Conservation (phyloP, 2,888 invertebrate genomes). For the Seladonia tumulorum region DNA sequence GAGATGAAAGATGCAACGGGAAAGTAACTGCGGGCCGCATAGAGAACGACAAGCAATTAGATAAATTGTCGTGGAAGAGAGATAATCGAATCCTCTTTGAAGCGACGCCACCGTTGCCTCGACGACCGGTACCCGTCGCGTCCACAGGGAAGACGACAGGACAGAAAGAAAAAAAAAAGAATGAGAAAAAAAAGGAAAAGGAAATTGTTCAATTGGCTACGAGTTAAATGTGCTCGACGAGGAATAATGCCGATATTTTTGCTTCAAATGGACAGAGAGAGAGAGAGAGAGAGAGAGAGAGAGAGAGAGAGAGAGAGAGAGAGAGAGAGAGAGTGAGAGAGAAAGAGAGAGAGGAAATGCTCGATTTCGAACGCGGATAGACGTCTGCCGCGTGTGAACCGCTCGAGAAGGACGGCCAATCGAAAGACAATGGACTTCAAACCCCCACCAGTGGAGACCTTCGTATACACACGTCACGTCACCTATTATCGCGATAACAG, state of each 20-base stretch:
- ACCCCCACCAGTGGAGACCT: slow-evolving; percentile 52
- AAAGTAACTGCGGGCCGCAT: slow-evolving; percentile 49
- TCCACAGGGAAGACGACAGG: neutral
- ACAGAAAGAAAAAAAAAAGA: neutral
- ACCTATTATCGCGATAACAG: slow-evolving; percentile 77
- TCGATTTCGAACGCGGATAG: slow-evolving; percentile 24
- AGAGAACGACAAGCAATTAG: slow-evolving; percentile 63
- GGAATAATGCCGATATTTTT: slow-evolving; percentile 35
- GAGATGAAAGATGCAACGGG: slow-evolving; percentile 57
- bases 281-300: too few species aligned
- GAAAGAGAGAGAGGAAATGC: neutral
- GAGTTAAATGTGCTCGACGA: slow-evolving; percentile 7
- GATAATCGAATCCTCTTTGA: slow-evolving; percentile 53
- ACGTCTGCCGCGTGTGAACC: slow-evolving; percentile 39
- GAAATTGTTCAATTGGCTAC: slow-evolving; percentile 41
- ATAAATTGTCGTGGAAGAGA: slow-evolving; percentile 54
- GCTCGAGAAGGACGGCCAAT: slow-evolving; percentile 65
- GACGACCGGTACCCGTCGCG: slow-evolving; percentile 7
- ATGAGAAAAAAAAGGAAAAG: neutral
- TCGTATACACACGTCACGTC: slow-evolving; percentile 71
- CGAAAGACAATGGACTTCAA: slow-evolving; percentile 68
- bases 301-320: too few species aligned
- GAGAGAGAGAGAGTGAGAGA: neutral
- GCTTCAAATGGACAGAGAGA: neutral
- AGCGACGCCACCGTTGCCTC: slow-evolving; percentile 18